Conservation (phyloP, 2,888 invertebrate species). For the Amiota mariae region DNA sequence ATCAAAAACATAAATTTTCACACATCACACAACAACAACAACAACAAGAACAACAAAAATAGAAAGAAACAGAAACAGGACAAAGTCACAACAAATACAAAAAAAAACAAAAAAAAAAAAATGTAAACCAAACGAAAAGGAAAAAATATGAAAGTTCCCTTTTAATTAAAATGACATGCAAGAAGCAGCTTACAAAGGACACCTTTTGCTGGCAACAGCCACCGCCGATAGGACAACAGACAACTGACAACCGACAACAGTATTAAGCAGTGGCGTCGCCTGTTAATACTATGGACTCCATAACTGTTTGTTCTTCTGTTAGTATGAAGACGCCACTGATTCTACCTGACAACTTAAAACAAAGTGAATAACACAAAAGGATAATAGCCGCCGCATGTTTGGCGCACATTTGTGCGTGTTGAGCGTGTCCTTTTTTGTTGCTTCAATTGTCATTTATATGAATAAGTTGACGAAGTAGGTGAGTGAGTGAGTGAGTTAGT, state of each 20-base stretch:
- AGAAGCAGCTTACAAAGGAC: conserved; percentile 8
- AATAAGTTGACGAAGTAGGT: too few relatives aligned
- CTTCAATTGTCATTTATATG: too few relatives aligned
- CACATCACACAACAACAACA: conserved; percentile 12
- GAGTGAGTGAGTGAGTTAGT: too few relatives aligned
- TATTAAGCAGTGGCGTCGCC: not conserved
- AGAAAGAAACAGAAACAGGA: not conserved
- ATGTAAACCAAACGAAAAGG: not conserved
- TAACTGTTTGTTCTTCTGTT: too few relatives aligned
- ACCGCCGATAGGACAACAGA: not conserved
- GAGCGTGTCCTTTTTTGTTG: not conserved
- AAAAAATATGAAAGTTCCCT: not conserved
- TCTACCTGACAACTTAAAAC: not conserved
- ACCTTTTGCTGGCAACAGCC: not conserved
- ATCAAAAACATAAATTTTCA: conserved; percentile 24
- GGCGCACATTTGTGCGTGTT: conserved; percentile 19
- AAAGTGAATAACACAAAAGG: conserved; percentile 1
- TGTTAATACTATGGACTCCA: too few relatives aligned
- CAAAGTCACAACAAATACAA: too few relatives aligned
- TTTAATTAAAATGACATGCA: conserved; percentile 23
- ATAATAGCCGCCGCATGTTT: conserved; percentile 18
- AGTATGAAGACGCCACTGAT: not conserved
- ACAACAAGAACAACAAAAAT: not conserved
- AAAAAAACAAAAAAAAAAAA: not conserved
- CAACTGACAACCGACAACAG: not conserved